Percentiles rank a stretch among this genome's conserved stretches.
phyloP scores from a whole-genome alignment of 1,140 invertebrate genomes.

The Geopemphigus sp. region DNA sequence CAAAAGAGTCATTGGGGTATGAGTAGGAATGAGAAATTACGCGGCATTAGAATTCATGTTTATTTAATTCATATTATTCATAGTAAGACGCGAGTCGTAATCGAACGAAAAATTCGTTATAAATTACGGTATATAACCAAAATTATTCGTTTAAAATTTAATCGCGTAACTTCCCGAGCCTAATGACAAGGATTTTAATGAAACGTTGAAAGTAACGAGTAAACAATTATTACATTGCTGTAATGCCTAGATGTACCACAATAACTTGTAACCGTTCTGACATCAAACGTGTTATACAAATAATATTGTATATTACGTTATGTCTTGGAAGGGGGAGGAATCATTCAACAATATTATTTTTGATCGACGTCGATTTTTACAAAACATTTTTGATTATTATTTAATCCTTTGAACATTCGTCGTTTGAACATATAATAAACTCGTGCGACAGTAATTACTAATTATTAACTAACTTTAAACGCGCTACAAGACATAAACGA shows the following conservation, averaged over 20 bases:
- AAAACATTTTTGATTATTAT: neutral
- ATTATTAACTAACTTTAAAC: neutral
- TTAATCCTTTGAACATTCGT: slow-evolving; percentile 13
- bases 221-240: neutral
- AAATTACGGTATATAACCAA: too few species aligned
- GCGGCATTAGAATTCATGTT: too few species aligned
- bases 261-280: neutral
- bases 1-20: neutral
- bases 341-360: neutral
- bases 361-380: neutral
- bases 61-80: too few species aligned
- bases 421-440: neutral
- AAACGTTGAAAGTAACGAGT: neutral
- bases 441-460: neutral
- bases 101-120: too few species aligned
- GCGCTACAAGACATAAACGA: neutral
- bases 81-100: too few species aligned
- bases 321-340: too few species aligned
- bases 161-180: neutral
- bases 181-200: neutral
- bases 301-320: too few species aligned
- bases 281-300: neutral
- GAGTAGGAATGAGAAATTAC: neutral
- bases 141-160: neutral
- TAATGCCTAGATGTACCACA: neutral